A percentile compares a stretch with the other conserved stretches of the same genome.
phyloP scores from a whole-genome alignment of 2,797 vertebrate genomes.

The Pipistrellus pygmaeus region DNA sequence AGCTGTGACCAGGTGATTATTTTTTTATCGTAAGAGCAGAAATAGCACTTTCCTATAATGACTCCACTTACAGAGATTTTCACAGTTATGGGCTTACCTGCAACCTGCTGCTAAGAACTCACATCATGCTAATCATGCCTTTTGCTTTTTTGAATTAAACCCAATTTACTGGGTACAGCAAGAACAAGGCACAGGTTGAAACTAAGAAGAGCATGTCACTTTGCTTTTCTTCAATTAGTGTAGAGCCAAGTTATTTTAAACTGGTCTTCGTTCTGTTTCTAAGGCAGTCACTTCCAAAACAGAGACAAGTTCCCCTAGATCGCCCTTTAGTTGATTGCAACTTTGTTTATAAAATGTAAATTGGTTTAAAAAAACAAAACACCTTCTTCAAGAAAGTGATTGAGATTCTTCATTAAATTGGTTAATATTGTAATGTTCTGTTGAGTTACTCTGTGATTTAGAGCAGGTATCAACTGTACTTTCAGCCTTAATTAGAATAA shows the following conservation, averaged over 20 bases:
- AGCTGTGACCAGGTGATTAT: slow-evolving; percentile 71
- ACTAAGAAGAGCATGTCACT: slow-evolving; percentile 15
- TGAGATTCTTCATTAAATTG: slow-evolving; percentile 37
- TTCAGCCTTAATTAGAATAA: slow-evolving; percentile 73
- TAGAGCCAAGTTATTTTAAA: background rate
- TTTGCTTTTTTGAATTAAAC: slow-evolving; percentile 67
- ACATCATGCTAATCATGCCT: slow-evolving; percentile 74
- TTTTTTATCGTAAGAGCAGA: slow-evolving; percentile 74
- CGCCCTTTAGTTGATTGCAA: slow-evolving; percentile 33
- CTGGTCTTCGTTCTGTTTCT: slow-evolving; percentile 23
- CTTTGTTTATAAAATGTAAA: slow-evolving; percentile 63
- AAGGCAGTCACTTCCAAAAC: slow-evolving; percentile 27
- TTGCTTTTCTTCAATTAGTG: background rate
- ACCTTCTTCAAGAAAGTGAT: slow-evolving; percentile 50
- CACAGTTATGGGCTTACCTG: slow-evolving; percentile 72
- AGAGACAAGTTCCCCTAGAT: background rate
- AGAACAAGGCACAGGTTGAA: slow-evolving; percentile 19
- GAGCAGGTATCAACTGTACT: slow-evolving; percentile 22
- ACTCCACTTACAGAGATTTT: slow-evolving; percentile 82
- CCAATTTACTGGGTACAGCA: slow-evolving; percentile 35
- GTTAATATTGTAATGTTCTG: slow-evolving; percentile 44
- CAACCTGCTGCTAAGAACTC: slow-evolving; percentile 73
- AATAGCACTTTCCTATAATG: slow-evolving; percentile 77
- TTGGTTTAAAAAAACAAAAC: slow-evolving; percentile 18
- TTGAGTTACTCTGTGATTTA: slow-evolving; percentile 65